Conservation (phyloP, 2,888 invertebrate species). For the Leptura quadrifasciata region DNA sequence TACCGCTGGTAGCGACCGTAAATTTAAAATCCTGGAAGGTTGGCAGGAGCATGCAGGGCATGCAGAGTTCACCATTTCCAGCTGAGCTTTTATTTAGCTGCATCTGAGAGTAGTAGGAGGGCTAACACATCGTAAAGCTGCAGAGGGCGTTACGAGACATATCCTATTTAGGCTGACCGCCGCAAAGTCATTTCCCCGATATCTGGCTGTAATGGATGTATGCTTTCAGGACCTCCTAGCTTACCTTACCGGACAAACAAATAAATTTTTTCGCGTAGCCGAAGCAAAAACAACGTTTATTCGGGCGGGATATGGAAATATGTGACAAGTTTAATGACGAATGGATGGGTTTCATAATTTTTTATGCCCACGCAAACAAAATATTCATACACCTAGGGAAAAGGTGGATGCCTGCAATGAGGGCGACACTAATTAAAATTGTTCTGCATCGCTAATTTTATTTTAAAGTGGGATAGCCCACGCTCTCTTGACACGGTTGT, state of each 20-base stretch:
- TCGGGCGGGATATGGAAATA: conserved; percentile 3
- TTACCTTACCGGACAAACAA: conserved; percentile 14
- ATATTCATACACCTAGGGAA: background rate
- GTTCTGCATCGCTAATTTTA: conserved; percentile 1
- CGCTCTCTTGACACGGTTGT: too few relatives aligned
- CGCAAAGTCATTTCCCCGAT: conserved; percentile 34
- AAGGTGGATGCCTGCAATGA: background rate
- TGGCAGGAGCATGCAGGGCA: conserved; percentile 50
- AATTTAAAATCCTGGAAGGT: conserved; percentile 52
- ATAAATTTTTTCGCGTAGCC: background rate
- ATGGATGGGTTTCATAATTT: conserved; percentile 25
- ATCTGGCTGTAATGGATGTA: conserved; percentile 31
- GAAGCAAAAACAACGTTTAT: background rate
- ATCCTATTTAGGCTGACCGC: conserved; percentile 50
- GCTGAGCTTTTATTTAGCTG: conserved; percentile 53
- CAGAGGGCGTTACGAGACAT: conserved; percentile 52
- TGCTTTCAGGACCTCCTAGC: conserved; percentile 11
- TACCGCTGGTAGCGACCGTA: conserved; percentile 51
- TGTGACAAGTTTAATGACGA: conserved; percentile 17
- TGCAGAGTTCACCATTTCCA: conserved; percentile 53
- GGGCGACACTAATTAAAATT: conserved; percentile 11
- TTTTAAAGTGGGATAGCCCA: background rate
- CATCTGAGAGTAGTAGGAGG: conserved; percentile 53
- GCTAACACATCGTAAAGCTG: conserved; percentile 55
- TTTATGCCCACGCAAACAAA: conserved; percentile 11